Evolutionary conservation across 2,113 vertebrate species (phyloP), one percentile per base, ranked within the genome.

Genomic region (Hyperopisus bebe): DNA sequence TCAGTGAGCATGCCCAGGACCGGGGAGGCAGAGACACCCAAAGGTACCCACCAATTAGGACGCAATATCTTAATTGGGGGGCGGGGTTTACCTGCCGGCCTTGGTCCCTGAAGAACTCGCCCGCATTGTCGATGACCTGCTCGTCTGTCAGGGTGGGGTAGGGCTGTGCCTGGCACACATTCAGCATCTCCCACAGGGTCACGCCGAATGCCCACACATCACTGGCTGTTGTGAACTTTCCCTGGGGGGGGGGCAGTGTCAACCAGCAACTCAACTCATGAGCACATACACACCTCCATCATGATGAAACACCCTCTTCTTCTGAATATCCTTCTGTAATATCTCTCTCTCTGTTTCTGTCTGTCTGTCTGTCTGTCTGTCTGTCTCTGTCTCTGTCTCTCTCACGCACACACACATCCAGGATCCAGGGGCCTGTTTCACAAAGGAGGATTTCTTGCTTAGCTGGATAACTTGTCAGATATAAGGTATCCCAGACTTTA

Each of bases 151-250:
- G 96, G 91, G 95, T 95, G 91, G 97, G 97, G 90, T 98, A 99
- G 0, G 98, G 98, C 94, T 99, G 98, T 91, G 98, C 97, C 91
- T 98, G 96, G 92, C 98, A 99, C 89, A 98, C 95, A 84, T 97
- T 97, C 91, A 98, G 94, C 94, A 99, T 97, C 94, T 98, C 98
- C 98, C 98, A 99, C 89, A 98, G 95, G 0, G 97, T 98, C 91
- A 99, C 98, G 0, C 98, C 98, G 1, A 99, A 99, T 0, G 98
- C 98, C 98, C 98, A 99, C 91, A 97, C 97, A 0, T 98, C 98
- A 1, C 97, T 98, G 24, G 97, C 97, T 0, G 97, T 98, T 0
- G 98, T 98, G 95, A 99, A 99, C 90, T 98, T 99, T 0, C 98
- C 98, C 98, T 99, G 92, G 0, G 39, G 90, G 86, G 19, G 3